Evolutionary conservation across 2,888 invertebrate genomes (phyloP).

Genomic region (Eupithecia dodoneata): DNA sequence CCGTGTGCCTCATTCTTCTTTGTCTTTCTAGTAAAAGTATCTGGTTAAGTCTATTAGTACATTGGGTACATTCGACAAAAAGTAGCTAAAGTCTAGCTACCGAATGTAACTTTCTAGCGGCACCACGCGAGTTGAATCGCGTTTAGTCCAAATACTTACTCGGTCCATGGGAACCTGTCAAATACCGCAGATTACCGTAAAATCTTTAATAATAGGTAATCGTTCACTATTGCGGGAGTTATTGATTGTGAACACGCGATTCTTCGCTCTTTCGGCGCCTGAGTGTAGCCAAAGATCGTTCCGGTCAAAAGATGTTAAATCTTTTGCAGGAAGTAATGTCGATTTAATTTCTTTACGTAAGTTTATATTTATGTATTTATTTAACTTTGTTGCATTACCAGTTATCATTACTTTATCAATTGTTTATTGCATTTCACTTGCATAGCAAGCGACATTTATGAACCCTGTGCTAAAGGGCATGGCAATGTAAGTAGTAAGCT

Average conservation of each 20-base stretch:
- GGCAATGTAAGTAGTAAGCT: slow-evolving; percentile 1
- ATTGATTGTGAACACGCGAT: slow-evolving; percentile 45
- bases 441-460: neutral
- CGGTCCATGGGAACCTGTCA: slow-evolving; percentile 54
- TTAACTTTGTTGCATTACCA: neutral
- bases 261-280: slow-evolving; percentile 22
- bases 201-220: slow-evolving; percentile 64
- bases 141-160: slow-evolving; percentile 44
- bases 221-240: slow-evolving; percentile 49
- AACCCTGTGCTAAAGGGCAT: neutral
- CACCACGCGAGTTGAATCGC: slow-evolving; percentile 30
- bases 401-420: neutral
- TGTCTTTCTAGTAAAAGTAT: neutral
- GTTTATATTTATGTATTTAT: neutral
- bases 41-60: neutral
- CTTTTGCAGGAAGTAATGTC: slow-evolving; percentile 10
- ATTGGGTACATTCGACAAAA: neutral
- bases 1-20: slow-evolving; percentile 15
- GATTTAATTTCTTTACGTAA: slow-evolving; percentile 1
- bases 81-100: slow-evolving; percentile 17
- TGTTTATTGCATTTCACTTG: neutral
- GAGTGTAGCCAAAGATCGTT: slow-evolving; percentile 21
- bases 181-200: slow-evolving; percentile 58
- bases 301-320: slow-evolving; percentile 13
- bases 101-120: slow-evolving; percentile 25